These are phyloP conservation scores for Coregonus ussuriensis DNA, from an alignment of 2,797 vertebrate genomes.

Conservation along the genomic window DNA sequence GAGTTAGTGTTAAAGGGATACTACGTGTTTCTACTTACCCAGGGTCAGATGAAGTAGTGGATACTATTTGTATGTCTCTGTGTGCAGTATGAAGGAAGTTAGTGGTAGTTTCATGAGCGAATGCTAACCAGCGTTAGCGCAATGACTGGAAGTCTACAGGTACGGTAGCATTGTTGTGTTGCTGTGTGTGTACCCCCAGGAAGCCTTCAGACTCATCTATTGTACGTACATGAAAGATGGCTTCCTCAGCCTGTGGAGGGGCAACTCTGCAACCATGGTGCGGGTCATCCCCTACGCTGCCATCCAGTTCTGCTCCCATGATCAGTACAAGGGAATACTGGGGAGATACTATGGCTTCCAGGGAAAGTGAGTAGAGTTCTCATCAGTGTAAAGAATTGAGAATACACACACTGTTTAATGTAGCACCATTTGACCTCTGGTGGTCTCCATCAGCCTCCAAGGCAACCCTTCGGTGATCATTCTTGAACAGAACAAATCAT, in stretches of 20 bases:
- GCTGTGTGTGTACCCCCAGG: slow-evolving; percentile 66
- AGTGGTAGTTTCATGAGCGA: too few species aligned
- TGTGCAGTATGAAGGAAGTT: too few species aligned
- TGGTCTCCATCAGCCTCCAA: background rate
- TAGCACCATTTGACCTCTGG: background rate
- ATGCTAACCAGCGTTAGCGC: too few species aligned
- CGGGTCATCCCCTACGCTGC: slow-evolving; percentile 94
- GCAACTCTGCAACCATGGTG: slow-evolving; percentile 97
- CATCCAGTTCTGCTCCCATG: slow-evolving; percentile 96
- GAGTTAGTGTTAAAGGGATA: background rate
- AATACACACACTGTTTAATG: background rate
- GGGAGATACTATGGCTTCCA: slow-evolving; percentile 88
- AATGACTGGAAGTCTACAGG: too few species aligned
- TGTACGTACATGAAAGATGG: slow-evolving; percentile 89
- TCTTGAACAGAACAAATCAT: background rate
- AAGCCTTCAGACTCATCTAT: slow-evolving; percentile 90
- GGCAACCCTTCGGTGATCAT: background rate
- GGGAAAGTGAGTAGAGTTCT: slow-evolving; percentile 84
- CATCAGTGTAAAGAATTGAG: background rate
- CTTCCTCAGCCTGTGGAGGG: slow-evolving; percentile 92
- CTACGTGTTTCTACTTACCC: too few species aligned
- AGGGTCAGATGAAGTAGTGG: too few species aligned
- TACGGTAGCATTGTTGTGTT: background rate
- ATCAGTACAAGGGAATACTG: slow-evolving; percentile 90
- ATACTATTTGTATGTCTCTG: too few species aligned